Evolutionary conservation across 2,888 invertebrate species (phyloP), one percentile per base, ranked within the genome.

Genomic region (Gasteruption jaculator): DNA sequence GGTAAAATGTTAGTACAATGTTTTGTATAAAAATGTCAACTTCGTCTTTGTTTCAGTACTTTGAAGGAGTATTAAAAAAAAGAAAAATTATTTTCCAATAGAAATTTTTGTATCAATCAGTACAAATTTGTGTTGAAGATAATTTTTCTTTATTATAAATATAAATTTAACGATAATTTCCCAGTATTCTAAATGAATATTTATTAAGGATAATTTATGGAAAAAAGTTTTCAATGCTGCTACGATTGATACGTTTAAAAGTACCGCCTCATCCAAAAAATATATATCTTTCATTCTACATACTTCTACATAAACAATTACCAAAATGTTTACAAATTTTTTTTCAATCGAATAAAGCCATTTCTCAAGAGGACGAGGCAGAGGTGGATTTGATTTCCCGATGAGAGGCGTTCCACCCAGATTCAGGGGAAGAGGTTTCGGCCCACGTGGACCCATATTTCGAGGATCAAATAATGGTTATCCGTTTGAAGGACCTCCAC

Each of bases 341-440:
- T 8, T 8, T 27, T 22, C n/a, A 34, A 49, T 45, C 25, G 27
- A 41, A 35, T 49, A 49, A 45, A 39, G 54, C 45, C 50, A 48
- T 32, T 43, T 52, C 59, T 61, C 49, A 52, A 61, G 71, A 58
- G 72, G 69, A 43, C 55, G 69, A 52, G 64, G 64, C 54, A 73
- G 76, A 55, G 74, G 72, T 56, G 60, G 62, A 35, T 65, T 63
- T 53, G 65, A 66, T 45, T 65, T 60, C 48, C 61, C 68, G 6
- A 70, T 71, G 41, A 67, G 73, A 47, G 73, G 74, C 35, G 77
- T 76, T 1, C 76, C 82, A n/a, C 80, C 80, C 56, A 73, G 83
- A 15, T 85, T 83, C 58, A 72, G 84, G 24, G 84, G 84, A 3
- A 74, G 84, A 51, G 65, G 65, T 16, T 83, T 80, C 63, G 83